These are phyloP conservation scores for Lepus townsendii DNA, from an alignment of 2,797 vertebrate genomes.

Conservation along the genomic window DNA sequence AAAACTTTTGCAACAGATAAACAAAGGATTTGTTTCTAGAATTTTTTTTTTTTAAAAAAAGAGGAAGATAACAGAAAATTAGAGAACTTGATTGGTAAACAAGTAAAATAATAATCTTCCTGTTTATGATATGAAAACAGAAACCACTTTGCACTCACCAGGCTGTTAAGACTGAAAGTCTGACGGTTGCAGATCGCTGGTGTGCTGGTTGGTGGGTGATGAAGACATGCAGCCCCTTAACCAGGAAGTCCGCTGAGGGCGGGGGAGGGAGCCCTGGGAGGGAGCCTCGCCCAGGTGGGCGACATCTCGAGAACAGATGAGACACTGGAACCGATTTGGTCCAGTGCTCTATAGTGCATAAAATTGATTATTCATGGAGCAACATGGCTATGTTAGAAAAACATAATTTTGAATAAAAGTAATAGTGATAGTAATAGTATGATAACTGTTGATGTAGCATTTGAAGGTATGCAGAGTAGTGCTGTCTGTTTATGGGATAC, in stretches of 20 bases:
- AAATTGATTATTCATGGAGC: neutral
- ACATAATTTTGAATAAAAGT: conserved; percentile 53
- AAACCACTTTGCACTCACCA: neutral
- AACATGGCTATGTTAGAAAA: neutral
- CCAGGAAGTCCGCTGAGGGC: neutral
- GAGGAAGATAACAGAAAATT: conserved; percentile 1
- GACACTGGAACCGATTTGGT: neutral
- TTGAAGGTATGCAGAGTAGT: conserved; percentile 42
- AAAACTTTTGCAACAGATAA: conserved; percentile 49
- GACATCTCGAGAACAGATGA: neutral
- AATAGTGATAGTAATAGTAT: neutral
- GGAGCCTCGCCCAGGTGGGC: neutral
- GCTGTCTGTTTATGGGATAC: neutral
- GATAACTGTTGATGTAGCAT: conserved; percentile 9
- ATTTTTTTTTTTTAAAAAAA: neutral
- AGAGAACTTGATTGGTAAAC: neutral
- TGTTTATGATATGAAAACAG: neutral
- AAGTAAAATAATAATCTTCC: neutral
- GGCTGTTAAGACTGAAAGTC: neutral
- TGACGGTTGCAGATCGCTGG: neutral
- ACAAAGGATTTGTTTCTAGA: conserved; percentile 37
- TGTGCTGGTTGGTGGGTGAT: neutral
- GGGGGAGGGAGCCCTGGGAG: too few species aligned
- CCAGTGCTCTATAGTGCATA: neutral
- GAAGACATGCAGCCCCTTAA: neutral